Evolutionary conservation across 2,797 vertebrate genomes (phyloP).

Genomic region (Platyrinchus mystaceus): DNA sequence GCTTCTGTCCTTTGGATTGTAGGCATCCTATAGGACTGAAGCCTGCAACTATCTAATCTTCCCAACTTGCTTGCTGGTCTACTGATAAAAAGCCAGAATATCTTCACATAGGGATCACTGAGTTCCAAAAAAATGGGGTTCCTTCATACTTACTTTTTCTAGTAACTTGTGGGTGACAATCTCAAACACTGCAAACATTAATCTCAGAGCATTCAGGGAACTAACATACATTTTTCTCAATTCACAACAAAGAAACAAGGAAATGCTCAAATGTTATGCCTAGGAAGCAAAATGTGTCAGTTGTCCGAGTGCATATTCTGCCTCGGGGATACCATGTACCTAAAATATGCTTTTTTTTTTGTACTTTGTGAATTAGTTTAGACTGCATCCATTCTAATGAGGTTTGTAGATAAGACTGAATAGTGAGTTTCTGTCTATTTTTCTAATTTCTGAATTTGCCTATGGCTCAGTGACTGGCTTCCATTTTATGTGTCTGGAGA

Average conservation of each 20-base stretch:
- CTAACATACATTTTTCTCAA: background rate
- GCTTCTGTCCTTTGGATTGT: background rate
- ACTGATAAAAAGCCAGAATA: background rate
- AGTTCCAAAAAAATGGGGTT: background rate
- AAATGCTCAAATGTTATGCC: background rate
- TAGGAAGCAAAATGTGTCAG: background rate
- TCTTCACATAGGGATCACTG: background rate
- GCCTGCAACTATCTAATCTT: background rate
- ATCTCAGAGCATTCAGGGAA: background rate
- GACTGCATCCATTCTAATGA: background rate
- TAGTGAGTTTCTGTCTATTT: background rate
- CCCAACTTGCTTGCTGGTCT: background rate
- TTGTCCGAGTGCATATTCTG: background rate
- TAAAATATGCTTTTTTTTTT: background rate
- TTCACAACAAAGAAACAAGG: background rate
- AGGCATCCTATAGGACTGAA: background rate
- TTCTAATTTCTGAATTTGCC: slow-evolving; percentile 3
- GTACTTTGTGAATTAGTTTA: background rate
- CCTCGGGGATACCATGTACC: background rate
- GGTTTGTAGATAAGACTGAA: background rate
- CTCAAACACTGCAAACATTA: background rate
- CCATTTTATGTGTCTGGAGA: background rate
- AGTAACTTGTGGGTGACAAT: background rate
- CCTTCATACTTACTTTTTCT: background rate
- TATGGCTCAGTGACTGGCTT: background rate